These are phyloP conservation scores for Microcaecilia unicolor DNA, from an alignment of 2,797 vertebrate genomes.

Conservation along the genomic window DNA sequence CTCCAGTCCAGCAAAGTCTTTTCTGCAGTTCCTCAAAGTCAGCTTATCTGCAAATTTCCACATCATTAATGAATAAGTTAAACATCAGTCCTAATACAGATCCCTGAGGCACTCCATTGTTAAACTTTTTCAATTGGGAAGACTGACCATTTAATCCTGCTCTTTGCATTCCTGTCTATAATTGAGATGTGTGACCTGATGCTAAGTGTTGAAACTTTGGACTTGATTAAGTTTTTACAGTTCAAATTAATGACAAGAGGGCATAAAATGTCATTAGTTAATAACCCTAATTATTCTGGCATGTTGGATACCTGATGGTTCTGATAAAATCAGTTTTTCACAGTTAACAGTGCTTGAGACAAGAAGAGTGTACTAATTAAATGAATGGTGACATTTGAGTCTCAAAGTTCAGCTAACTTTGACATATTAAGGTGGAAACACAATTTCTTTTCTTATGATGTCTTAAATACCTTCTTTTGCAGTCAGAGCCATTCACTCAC, in stretches of 20 bases:
- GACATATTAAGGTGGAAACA: conserved; percentile 29
- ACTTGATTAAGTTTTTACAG: conserved; percentile 23
- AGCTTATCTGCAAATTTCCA: too few relatives aligned
- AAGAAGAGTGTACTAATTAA: conserved; percentile 29
- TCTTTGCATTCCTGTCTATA: too few relatives aligned
- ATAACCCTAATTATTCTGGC: conserved; percentile 27
- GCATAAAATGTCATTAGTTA: conserved; percentile 38
- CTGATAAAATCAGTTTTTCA: conserved; percentile 28
- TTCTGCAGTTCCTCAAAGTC: too few relatives aligned
- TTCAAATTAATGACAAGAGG: conserved; percentile 42
- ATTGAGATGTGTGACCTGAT: conserved; percentile 21
- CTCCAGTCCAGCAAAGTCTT: too few relatives aligned
- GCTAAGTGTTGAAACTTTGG: conserved; percentile 24
- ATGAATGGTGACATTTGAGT: conserved; percentile 19
- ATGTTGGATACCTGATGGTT: conserved; percentile 33
- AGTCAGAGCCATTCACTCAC: conserved; percentile 84
- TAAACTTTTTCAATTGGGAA: too few relatives aligned
- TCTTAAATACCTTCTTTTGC: conserved; percentile 21
- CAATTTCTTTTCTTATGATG: conserved; percentile 16
- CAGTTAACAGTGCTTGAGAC: conserved; percentile 21
- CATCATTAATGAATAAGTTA: too few relatives aligned
- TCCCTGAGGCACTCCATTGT: too few relatives aligned
- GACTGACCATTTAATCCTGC: too few relatives aligned
- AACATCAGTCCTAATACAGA: too few relatives aligned
- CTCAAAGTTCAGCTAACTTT: conserved; percentile 23